These are phyloP conservation scores for Holothuria leucospilota DNA, from an alignment of 53 echinoderm and acorn worm genomes.

Conservation along the genomic window DNA sequence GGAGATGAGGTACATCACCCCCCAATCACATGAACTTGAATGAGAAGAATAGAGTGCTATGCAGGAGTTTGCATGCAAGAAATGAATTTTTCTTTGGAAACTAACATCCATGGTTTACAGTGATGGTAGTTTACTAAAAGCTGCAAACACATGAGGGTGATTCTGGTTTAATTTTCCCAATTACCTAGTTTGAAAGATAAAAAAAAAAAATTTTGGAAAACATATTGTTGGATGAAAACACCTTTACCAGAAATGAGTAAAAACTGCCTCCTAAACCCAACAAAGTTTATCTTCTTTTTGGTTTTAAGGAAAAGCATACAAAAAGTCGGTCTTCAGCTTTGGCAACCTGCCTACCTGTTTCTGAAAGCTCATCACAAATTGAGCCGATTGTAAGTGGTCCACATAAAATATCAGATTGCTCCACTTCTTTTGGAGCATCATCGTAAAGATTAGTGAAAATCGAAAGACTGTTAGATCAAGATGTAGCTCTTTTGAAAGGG, in stretches of 20 bases:
- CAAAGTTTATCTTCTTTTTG: too few relatives aligned
- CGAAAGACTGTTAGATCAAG: slow-evolving; percentile 56
- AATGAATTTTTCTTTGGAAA: slow-evolving; percentile 7
- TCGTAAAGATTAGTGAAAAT: slow-evolving; percentile 43
- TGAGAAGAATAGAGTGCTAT: slow-evolving; percentile 14
- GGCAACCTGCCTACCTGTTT: slow-evolving; percentile 36
- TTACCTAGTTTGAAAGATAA: not conserved
- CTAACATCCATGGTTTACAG: slow-evolving; percentile 2
- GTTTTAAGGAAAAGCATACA: too few relatives aligned
- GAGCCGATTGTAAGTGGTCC: slow-evolving; percentile 29
- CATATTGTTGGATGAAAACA: too few relatives aligned
- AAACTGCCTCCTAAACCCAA: too few relatives aligned
- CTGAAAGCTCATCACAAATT: slow-evolving; percentile 43
- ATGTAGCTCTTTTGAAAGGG: slow-evolving; percentile 45
- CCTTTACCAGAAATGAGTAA: too few relatives aligned
- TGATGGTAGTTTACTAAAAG: not conserved
- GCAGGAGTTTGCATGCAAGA: slow-evolving; percentile 25
- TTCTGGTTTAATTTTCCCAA: too few relatives aligned
- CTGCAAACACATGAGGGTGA: too few relatives aligned
- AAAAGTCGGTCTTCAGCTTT: slow-evolving; percentile 6
- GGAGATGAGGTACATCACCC: not conserved
- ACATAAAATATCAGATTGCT: slow-evolving; percentile 13
- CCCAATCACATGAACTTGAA: not conserved
- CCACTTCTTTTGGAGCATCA: not conserved
- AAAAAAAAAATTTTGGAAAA: not conserved